A percentile compares a stretch with the other conserved stretches of the same genome.
phyloP scores from a whole-genome alignment of 2,113 vertebrate genomes.

The Poeciliopsis prolifica region DNA sequence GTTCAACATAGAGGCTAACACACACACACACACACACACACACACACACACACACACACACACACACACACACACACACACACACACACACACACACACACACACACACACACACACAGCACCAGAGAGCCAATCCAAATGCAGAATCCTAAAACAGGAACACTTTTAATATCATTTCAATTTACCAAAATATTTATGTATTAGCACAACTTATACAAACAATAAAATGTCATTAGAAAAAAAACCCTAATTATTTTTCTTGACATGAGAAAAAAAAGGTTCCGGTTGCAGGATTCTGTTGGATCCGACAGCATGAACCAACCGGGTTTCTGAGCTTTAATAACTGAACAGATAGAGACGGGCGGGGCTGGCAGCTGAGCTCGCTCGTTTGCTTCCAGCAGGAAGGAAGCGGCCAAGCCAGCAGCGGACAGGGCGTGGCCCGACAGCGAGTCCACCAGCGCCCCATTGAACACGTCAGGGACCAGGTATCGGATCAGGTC shows the following conservation, averaged over 20 bases:
- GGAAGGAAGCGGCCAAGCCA: conserved; percentile 80
- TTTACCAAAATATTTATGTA: not conserved
- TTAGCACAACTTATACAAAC: not conserved
- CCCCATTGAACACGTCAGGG: conserved; percentile 78
- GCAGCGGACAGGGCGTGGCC: conserved; percentile 81
- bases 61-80: conserved; percentile 62
- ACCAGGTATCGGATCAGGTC: conserved; percentile 83
- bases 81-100: conserved; percentile 62
- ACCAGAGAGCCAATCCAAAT: conserved; percentile 63
- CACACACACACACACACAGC: conserved; percentile 64
- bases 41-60: conserved; percentile 62
- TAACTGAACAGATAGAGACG: conserved; percentile 81
- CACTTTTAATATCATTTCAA: conserved; percentile 53
- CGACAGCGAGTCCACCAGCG: conserved; percentile 81
- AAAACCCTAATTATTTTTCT: not conserved
- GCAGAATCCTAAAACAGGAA: conserved; percentile 59
- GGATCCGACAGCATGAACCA: conserved; percentile 72
- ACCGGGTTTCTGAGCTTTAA: conserved; percentile 86
- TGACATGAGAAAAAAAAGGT: conserved; percentile 3
- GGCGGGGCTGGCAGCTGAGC: conserved; percentile 68
- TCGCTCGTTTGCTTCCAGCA: conserved; percentile 73
- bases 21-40: conserved; percentile 65
- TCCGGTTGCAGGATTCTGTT: conserved; percentile 64
- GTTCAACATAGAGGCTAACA: conserved; percentile 58
- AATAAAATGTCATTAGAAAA: not conserved